Evolutionary conservation across 2,888 invertebrate genomes (phyloP).

Genomic region (Linyphia triangularis): DNA sequence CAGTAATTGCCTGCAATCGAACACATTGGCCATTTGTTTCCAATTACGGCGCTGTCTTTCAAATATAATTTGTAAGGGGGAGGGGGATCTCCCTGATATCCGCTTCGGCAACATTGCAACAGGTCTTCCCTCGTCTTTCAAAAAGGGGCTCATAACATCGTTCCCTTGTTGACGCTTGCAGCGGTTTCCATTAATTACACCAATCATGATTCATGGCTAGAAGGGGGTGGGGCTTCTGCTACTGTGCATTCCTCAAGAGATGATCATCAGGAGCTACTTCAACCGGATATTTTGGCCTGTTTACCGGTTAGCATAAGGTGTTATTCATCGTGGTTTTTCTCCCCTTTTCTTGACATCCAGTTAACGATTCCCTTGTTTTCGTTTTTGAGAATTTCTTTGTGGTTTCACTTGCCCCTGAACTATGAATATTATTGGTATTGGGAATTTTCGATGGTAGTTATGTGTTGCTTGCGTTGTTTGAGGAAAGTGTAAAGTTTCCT

Average conservation of each 20-base stretch:
- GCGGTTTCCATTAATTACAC: slow-evolving; percentile 55
- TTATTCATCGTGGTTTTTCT: not conserved
- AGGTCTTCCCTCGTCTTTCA: not conserved
- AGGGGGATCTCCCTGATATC: not conserved
- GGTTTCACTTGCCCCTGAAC: no score
- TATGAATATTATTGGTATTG: no score
- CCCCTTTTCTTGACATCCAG: not conserved
- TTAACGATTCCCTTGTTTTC: not conserved
- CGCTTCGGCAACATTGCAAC: slow-evolving; percentile 21
- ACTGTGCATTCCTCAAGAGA: slow-evolving; percentile 66
- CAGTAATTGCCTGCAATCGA: not conserved
- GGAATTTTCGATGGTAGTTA: no score
- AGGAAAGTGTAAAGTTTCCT: no score
- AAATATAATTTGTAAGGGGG: not conserved
- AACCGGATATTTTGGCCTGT: slow-evolving; percentile 69
- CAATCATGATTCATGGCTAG: slow-evolving; percentile 52
- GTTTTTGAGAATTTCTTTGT: not conserved
- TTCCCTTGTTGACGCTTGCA: slow-evolving; percentile 19
- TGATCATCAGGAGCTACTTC: slow-evolving; percentile 38
- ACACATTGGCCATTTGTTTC: slow-evolving; percentile 19
- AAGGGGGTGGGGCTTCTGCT: slow-evolving; percentile 70
- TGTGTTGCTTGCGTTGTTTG: no score
- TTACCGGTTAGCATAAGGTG: not conserved
- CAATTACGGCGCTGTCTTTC: slow-evolving; percentile 23
- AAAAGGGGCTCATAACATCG: not conserved